These are phyloP conservation scores for Dolichallabes microphthalmus DNA, from an alignment of 2,113 vertebrate species.

Conservation along the genomic window DNA sequence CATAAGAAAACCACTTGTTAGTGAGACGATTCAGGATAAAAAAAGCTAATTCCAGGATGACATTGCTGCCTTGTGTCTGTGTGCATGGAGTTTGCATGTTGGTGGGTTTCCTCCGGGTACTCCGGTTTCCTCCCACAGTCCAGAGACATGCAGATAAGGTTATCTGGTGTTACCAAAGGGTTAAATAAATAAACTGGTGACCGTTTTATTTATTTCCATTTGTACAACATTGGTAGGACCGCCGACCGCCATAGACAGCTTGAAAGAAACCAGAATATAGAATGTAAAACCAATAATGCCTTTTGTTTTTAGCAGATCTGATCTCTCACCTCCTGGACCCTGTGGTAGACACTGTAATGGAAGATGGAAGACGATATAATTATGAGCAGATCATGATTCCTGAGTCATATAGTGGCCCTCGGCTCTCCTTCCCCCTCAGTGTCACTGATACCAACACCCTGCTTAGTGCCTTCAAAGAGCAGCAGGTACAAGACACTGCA, in stretches of 20 bases:
- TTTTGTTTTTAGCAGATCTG: slow-evolving; percentile 62
- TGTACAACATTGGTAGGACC: too few species aligned
- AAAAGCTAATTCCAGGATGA: too few species aligned
- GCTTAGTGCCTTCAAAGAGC: slow-evolving; percentile 82
- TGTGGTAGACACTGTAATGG: slow-evolving; percentile 60
- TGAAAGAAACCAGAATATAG: background rate
- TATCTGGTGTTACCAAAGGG: too few species aligned
- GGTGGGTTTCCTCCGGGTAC: too few species aligned
- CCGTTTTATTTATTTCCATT: too few species aligned
- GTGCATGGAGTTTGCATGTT: too few species aligned
- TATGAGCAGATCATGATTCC: slow-evolving; percentile 78
- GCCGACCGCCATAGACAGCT: background rate
- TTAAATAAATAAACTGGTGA: too few species aligned
- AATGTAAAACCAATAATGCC: background rate
- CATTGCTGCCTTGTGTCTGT: too few species aligned
- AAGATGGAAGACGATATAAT: slow-evolving; percentile 58
- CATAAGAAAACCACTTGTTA: too few species aligned
- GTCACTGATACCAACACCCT: slow-evolving; percentile 77
- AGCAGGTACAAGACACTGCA: slow-evolving; percentile 72
- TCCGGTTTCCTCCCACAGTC: too few species aligned
- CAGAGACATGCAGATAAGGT: too few species aligned
- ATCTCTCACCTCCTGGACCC: slow-evolving; percentile 77
- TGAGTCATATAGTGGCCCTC: slow-evolving; percentile 83
- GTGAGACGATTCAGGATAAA: too few species aligned
- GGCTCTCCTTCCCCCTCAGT: slow-evolving; percentile 85